A percentile compares a stretch with the other conserved stretches of the same genome.
These are phyloP conservation scores for Ridgeia piscesae DNA, from an alignment of 1,140 invertebrate species.

Conservation along the genomic window DNA sequence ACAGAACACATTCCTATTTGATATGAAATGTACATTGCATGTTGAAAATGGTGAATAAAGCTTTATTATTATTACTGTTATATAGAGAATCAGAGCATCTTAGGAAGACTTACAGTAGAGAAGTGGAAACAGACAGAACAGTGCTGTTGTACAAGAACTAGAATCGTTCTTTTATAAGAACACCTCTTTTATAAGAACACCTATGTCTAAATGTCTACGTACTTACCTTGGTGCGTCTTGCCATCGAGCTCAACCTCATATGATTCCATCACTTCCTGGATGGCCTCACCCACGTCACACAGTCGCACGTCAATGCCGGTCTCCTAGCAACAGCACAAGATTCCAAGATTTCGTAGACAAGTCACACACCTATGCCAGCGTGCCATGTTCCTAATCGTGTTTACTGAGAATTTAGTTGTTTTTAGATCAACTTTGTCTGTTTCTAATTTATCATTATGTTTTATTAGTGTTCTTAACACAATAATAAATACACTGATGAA, in stretches of 20 bases:
- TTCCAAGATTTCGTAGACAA: slow-evolving; percentile 99
- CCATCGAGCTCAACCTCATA: slow-evolving; percentile 98
- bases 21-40: too few species aligned
- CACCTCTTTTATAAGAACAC: neutral
- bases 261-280: slow-evolving; percentile 99
- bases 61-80: too few species aligned
- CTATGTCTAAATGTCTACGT: too few species aligned
- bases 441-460: too few species aligned
- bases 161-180: neutral
- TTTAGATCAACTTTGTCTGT: too few species aligned
- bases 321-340: slow-evolving; percentile 72
- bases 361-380: slow-evolving; percentile 68
- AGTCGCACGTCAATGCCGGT: slow-evolving; percentile 96
- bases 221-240: slow-evolving; percentile 79
- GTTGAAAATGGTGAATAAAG: too few species aligned
- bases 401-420: too few species aligned
- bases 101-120: too few species aligned
- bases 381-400: neutral
- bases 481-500: too few species aligned
- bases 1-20: too few species aligned
- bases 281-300: slow-evolving; percentile 95
- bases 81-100: too few species aligned
- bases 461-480: too few species aligned
- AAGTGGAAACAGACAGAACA: neutral
- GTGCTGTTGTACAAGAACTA: neutral